Conservation (phyloP, 1,140 invertebrate genomes). For the Apis dorsata region DNA sequence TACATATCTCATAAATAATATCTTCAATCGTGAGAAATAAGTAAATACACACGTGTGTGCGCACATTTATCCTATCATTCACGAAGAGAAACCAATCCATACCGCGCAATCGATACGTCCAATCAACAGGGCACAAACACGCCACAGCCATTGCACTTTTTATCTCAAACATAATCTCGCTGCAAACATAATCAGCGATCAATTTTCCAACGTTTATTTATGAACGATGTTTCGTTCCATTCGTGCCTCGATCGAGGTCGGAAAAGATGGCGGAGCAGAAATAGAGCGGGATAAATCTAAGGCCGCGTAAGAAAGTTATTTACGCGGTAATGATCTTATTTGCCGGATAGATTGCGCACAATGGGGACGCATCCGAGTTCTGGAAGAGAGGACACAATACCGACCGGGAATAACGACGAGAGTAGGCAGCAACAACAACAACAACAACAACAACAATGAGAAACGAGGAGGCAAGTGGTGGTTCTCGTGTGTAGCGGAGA, state of each 20-base stretch:
- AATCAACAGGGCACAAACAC: too few species aligned
- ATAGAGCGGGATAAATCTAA: slow-evolving; percentile 55
- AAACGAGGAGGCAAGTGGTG: slow-evolving; percentile 39
- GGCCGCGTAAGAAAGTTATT: slow-evolving; percentile 74
- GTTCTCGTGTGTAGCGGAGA: slow-evolving; percentile 74
- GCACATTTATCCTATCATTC: too few species aligned
- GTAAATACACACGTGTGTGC: too few species aligned
- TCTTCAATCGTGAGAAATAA: too few species aligned
- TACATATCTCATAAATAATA: too few species aligned
- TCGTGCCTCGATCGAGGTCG: background rate
- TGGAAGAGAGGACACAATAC: slow-evolving; percentile 49
- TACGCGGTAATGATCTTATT: slow-evolving; percentile 78
- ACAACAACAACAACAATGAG: slow-evolving; percentile 55
- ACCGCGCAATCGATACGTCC: too few species aligned
- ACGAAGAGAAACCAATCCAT: too few species aligned
- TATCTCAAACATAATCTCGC: too few species aligned
- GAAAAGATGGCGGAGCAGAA: slow-evolving; percentile 40
- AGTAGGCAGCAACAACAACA: slow-evolving; percentile 45
- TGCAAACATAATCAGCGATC: too few species aligned
- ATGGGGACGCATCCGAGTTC: slow-evolving; percentile 57
- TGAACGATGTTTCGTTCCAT: too few species aligned
- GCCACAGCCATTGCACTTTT: too few species aligned
- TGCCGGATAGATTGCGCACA: slow-evolving; percentile 72
- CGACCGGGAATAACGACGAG: slow-evolving; percentile 56
- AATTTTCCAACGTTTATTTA: too few species aligned